A percentile compares a stretch with the other conserved stretches of the same genome.
Conservation (phyloP, 2,888 invertebrate genomes). For the Proisotoma minuta region DNA sequence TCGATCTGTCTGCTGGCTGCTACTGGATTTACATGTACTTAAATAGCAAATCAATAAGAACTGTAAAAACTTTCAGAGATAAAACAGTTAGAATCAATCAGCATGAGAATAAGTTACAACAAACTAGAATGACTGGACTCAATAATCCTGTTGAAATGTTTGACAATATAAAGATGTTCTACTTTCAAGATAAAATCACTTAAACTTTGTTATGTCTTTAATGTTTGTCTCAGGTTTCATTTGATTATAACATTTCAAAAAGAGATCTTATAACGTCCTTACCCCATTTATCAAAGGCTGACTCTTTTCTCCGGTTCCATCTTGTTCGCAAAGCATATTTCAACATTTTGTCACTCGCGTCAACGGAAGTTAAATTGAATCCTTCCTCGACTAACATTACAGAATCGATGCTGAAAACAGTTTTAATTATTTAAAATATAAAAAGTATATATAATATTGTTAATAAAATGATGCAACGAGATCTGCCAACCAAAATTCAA, state of each 20-base stretch:
- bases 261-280: too few relatives aligned
- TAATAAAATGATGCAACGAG: background rate
- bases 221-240: too few relatives aligned
- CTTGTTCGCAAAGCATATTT: conserved; percentile 80
- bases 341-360: conserved; percentile 89
- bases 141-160: too few relatives aligned
- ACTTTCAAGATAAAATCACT: too few relatives aligned
- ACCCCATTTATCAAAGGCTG: conserved; percentile 80
- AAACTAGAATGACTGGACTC: too few relatives aligned
- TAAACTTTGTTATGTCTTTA: too few relatives aligned
- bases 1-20: background rate
- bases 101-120: too few relatives aligned
- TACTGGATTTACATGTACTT: conserved; percentile 4
- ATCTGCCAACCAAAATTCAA: background rate
- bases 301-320: conserved; percentile 74
- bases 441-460: background rate
- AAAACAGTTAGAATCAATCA: conserved; percentile 4
- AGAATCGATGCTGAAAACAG: conserved; percentile 73
- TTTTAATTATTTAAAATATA: conserved; percentile 4
- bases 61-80: background rate
- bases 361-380: conserved; percentile 77
- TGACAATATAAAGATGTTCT: too few relatives aligned
- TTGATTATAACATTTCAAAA: too few relatives aligned
- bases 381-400: conserved; percentile 83
- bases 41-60: conserved; percentile 3